These are phyloP conservation scores for Megalonaias nervosa DNA, from an alignment of 1,140 invertebrate genomes.

Conservation along the genomic window DNA sequence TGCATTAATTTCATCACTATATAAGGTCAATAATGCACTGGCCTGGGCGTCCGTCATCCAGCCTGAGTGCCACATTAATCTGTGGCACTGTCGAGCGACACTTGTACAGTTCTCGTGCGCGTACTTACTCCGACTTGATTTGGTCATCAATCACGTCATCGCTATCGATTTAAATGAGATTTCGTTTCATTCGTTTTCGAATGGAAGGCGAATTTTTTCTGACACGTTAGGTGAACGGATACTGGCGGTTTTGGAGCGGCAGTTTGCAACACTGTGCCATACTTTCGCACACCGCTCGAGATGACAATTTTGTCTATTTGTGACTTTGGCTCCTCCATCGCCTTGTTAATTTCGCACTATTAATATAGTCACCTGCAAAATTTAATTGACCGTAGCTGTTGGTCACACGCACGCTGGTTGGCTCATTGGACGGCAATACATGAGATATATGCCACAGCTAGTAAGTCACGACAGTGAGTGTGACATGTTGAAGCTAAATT, in stretches of 20 bases:
- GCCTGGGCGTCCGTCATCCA: background rate
- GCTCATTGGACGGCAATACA: background rate
- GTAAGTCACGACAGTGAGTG: constrained; percentile 19
- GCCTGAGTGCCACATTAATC: too few species aligned
- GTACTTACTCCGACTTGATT: constrained; percentile 70
- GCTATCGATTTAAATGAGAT: constrained; percentile 71
- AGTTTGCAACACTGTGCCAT: constrained; percentile 37
- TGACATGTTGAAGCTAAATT: constrained; percentile 10
- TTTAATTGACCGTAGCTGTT: constrained; percentile 45
- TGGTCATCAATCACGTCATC: constrained; percentile 68
- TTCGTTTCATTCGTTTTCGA: constrained; percentile 67
- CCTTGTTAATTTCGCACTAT: constrained; percentile 37
- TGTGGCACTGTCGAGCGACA: background rate
- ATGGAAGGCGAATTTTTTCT: too few species aligned
- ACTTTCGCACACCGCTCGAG: constrained; percentile 37
- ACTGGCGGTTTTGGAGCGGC: constrained; percentile 39
- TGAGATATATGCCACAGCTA: too few species aligned
- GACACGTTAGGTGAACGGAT: too few species aligned
- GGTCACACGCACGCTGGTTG: constrained; percentile 28
- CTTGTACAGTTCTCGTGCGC: background rate
- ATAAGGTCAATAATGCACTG: constrained; percentile 1
- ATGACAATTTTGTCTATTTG: constrained; percentile 32
- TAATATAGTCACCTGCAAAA: constrained; percentile 34
- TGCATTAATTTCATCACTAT: constrained; percentile 7
- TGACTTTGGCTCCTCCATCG: constrained; percentile 38